These are phyloP conservation scores for Pseudochirops corinnae DNA, from an alignment of 2,797 vertebrate genomes.

Conservation along the genomic window DNA sequence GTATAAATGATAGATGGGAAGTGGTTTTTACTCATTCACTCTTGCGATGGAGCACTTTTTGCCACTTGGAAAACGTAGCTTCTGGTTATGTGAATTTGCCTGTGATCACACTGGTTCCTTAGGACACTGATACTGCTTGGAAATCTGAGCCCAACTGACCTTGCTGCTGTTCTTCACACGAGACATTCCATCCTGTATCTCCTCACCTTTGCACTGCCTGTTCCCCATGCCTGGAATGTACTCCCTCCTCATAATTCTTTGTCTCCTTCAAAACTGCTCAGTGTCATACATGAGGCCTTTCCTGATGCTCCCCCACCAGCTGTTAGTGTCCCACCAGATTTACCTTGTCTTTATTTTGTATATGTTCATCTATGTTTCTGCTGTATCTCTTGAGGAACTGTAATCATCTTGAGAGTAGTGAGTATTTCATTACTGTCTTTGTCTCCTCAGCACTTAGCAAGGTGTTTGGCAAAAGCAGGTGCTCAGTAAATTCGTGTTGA, in stretches of 20 bases:
- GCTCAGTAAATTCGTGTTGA: background rate
- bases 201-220: background rate
- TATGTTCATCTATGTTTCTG: background rate
- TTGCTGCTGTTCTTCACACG: background rate
- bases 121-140: background rate
- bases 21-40: background rate
- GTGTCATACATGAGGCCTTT: background rate
- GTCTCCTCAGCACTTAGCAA: background rate
- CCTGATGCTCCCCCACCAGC: background rate
- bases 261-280: background rate
- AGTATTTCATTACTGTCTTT: background rate
- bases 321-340: background rate
- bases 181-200: background rate
- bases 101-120: background rate
- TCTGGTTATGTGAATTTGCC: conserved; percentile 1
- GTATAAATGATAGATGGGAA: background rate
- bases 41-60: background rate
- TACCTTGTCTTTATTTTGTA: background rate
- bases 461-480: background rate
- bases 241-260: background rate
- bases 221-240: background rate
- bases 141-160: background rate
- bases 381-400: background rate
- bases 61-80: background rate
- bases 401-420: background rate